Conservation (phyloP, 1,140 invertebrate species). For the Sitophilus oryzae region DNA sequence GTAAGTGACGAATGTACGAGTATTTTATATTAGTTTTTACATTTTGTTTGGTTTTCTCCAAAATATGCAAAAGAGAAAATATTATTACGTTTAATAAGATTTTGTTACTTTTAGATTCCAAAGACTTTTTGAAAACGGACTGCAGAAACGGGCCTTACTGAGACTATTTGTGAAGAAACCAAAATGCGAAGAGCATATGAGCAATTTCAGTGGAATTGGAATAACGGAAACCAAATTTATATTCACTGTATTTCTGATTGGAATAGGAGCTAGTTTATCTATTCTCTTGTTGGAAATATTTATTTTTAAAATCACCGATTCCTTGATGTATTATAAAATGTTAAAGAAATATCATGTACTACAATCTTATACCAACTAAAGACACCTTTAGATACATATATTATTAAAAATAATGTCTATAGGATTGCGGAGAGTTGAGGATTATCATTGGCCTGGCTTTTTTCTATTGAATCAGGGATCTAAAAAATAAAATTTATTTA, state of each 20-base stretch:
- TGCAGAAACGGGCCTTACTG: background rate
- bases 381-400: too few species aligned
- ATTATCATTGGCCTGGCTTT: too few species aligned
- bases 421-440: too few species aligned
- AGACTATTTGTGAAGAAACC: background rate
- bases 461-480: too few species aligned
- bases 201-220: background rate
- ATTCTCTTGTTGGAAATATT: background rate
- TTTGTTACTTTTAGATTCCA: background rate
- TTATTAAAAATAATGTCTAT: too few species aligned
- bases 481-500: too few species aligned
- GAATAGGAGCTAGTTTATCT: background rate
- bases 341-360: background rate
- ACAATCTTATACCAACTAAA: background rate
- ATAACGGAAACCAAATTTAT: background rate
- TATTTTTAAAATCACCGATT: background rate
- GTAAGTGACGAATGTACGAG: background rate
- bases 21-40: too few species aligned
- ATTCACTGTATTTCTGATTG: background rate
- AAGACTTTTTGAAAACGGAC: background rate
- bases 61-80: too few species aligned
- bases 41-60: too few species aligned
- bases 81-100: background rate
- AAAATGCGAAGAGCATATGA: background rate
- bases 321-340: background rate